phyloP scores from a whole-genome alignment of 2,113 vertebrate genomes.

The Calyptommatus sinebrachiatus region DNA sequence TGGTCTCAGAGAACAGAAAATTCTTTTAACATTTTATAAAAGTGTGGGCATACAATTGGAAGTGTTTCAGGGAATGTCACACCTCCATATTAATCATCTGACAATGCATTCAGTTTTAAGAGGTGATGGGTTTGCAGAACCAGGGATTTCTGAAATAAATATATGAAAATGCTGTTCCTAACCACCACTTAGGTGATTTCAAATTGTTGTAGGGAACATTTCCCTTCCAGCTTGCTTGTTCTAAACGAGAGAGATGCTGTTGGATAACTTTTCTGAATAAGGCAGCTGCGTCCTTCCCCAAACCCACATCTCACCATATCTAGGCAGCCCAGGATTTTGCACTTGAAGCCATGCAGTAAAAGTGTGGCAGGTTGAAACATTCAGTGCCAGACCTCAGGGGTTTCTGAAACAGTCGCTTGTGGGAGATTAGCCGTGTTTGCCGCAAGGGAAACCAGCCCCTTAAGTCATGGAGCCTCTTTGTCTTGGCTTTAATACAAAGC shows the following conservation, averaged over 20 bases:
- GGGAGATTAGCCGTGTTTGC: not conserved
- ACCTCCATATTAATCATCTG: no score
- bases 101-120: no score
- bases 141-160: not conserved
- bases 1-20: not conserved
- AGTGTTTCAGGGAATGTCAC: no score
- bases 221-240: not conserved
- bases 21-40: not conserved
- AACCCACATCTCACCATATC: not conserved
- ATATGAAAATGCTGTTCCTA: not conserved
- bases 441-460: constrained; percentile 10
- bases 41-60: no score
- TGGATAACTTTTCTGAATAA: no score
- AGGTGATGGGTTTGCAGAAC: no score
- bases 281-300: not conserved
- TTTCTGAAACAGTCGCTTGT: not conserved
- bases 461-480: constrained; percentile 36
- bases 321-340: not conserved
- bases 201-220: not conserved
- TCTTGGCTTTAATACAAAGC: constrained; percentile 44
- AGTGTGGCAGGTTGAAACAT: fast-evolving
- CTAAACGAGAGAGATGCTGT: not conserved
- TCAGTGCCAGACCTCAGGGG: not conserved
- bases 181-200: not conserved
- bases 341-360: not conserved